Conservation (phyloP, 2,888 invertebrate species). For the Abscondita cerata region DNA sequence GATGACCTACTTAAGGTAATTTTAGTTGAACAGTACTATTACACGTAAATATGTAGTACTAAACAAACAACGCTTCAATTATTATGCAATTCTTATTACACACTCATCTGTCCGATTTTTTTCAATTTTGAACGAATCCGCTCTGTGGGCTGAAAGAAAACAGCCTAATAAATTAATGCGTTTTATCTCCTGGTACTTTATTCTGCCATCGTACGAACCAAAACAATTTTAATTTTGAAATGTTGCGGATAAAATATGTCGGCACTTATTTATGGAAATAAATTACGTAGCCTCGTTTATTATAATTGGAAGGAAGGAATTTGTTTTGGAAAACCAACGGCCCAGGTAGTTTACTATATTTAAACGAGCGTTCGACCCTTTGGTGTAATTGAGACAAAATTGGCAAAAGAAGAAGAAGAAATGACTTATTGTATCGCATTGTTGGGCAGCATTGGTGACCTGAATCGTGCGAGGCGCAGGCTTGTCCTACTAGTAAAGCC, state of each 20-base stretch:
- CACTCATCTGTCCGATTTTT: conserved; percentile 1
- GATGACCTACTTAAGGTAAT: conserved; percentile 29
- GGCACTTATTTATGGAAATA: conserved; percentile 1
- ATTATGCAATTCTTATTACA: background rate
- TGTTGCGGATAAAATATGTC: background rate
- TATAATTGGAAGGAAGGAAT: background rate
- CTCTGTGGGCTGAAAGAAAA: no score
- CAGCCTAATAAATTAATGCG: no score
- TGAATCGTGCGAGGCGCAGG: conserved; percentile 36
- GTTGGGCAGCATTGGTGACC: conserved; percentile 37
- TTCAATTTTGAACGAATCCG: no score
- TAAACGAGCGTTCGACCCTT: no score
- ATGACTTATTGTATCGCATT: conserved; percentile 26
- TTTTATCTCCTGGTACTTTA: no score
- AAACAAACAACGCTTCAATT: conserved; percentile 18
- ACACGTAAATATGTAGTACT: conserved; percentile 22
- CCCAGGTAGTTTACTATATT: no score
- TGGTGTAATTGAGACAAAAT: no score
- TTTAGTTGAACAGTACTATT: conserved; percentile 27
- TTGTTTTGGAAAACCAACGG: no score
- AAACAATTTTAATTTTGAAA: conserved; percentile 7
- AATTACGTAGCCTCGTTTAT: background rate
- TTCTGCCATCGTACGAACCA: background rate
- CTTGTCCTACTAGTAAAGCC: conserved; percentile 33
- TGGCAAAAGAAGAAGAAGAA: conserved; percentile 11